Percentiles rank a stretch among this genome's conserved stretches.
These are phyloP conservation scores for Elmis aenea DNA, from an alignment of 2,888 invertebrate species.

Conservation along the genomic window DNA sequence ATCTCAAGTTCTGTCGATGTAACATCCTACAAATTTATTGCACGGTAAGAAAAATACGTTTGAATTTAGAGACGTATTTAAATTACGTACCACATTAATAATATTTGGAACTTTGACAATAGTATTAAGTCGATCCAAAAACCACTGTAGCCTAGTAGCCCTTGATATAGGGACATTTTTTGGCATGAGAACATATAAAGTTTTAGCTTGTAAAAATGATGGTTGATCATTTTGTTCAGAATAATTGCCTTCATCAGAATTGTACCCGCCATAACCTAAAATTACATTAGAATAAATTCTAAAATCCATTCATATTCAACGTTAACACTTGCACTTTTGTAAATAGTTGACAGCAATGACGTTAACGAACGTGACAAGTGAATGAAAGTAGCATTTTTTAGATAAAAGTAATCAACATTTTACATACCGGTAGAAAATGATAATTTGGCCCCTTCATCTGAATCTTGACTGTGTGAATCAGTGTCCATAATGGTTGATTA, in stretches of 20 bases:
- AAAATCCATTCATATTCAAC: too few relatives aligned
- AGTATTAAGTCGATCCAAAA: constrained; percentile 61
- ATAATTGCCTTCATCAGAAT: too few relatives aligned
- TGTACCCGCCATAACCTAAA: too few relatives aligned
- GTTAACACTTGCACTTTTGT: too few relatives aligned
- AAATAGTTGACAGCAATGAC: too few relatives aligned
- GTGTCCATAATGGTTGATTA: constrained; percentile 33
- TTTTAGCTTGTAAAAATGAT: constrained; percentile 52
- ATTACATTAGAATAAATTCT: too few relatives aligned
- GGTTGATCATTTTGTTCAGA: constrained; percentile 6
- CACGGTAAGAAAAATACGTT: constrained; percentile 14
- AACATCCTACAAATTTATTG: constrained; percentile 47
- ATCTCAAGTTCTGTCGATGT: constrained; percentile 56
- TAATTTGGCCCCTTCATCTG: constrained; percentile 38
- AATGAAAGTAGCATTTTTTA: too few relatives aligned
- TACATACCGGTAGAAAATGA: constrained; percentile 31
- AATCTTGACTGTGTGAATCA: constrained; percentile 38
- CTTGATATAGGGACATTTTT: constrained; percentile 67
- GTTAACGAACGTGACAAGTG: too few relatives aligned
- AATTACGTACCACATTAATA: constrained; percentile 36
- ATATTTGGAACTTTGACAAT: constrained; percentile 49
- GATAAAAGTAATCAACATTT: too few relatives aligned
- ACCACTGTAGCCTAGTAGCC: constrained; percentile 70
- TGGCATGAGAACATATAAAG: constrained; percentile 63
- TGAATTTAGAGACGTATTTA: constrained; percentile 8